These are phyloP conservation scores for Triops longicaudatus DNA, from an alignment of 1,140 invertebrate genomes.

Conservation along the genomic window DNA sequence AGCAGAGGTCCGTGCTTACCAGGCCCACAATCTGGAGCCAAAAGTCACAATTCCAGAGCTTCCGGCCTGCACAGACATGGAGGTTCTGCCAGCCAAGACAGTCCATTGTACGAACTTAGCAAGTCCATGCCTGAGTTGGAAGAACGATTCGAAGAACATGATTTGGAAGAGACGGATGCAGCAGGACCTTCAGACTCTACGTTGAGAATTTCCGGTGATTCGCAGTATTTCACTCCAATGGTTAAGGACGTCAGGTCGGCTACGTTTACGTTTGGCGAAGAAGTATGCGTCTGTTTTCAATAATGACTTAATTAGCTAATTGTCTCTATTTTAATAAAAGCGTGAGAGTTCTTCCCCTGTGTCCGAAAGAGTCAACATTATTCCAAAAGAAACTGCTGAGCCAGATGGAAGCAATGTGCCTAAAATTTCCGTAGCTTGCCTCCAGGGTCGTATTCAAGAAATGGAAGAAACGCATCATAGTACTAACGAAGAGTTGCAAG, in stretches of 20 bases:
- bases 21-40: background rate
- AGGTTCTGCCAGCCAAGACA: background rate
- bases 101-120: background rate
- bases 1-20: background rate
- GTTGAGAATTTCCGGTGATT: background rate
- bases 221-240: constrained; percentile 15
- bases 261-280: constrained; percentile 20
- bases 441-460: constrained; percentile 84
- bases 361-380: constrained; percentile 51
- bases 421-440: constrained; percentile 81
- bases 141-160: background rate
- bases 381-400: background rate
- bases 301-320: background rate
- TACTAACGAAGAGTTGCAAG: constrained; percentile 91
- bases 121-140: background rate
- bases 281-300: constrained; percentile 35
- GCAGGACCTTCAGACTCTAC: background rate
- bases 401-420: constrained; percentile 58
- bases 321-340: constrained; percentile 22
- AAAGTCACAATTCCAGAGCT: background rate
- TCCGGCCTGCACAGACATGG: background rate
- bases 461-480: constrained; percentile 80
- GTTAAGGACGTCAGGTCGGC: constrained; percentile 20
- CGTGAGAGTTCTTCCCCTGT: constrained; percentile 70
- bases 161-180: background rate